These are phyloP conservation scores for Mycteria americana DNA, from an alignment of 2,797 vertebrate genomes.

Conservation along the genomic window DNA sequence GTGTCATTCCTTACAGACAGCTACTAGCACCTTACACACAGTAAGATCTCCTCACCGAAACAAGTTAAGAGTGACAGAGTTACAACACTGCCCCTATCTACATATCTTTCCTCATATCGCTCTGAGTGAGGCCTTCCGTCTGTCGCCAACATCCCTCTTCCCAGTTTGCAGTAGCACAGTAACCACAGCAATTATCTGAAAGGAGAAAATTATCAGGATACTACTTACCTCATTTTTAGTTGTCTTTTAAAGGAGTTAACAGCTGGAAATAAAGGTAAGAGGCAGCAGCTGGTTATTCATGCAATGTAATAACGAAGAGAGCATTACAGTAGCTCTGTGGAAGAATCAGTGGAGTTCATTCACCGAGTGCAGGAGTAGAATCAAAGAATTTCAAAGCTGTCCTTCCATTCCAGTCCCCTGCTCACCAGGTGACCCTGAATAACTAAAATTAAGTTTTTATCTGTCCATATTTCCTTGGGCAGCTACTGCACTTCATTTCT, in stretches of 20 bases:
- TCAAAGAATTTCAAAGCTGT: not conserved
- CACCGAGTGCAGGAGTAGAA: not conserved
- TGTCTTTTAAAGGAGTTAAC: not conserved
- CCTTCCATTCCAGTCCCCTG: not conserved
- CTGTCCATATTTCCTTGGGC: not conserved
- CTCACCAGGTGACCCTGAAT: not conserved
- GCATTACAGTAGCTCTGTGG: not conserved
- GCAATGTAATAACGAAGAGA: not conserved
- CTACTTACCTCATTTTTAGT: not conserved
- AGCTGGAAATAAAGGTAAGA: not conserved
- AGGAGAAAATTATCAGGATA: not conserved
- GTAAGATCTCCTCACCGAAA: not conserved
- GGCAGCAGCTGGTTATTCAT: not conserved
- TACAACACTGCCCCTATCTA: not conserved
- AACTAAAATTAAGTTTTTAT: not conserved
- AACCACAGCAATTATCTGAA: not conserved
- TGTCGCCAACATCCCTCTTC: not conserved
- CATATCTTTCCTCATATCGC: rapidly evolving
- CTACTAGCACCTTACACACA: not conserved
- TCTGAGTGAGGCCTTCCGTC: not conserved
- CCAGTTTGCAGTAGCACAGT: not conserved
- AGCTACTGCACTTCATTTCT: not conserved
- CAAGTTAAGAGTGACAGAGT: rapidly evolving
- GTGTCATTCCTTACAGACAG: not conserved
- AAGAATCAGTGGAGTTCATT: not conserved